These are phyloP conservation scores for Gymnocheta viridis DNA, from an alignment of 2,888 invertebrate genomes.

Conservation along the genomic window DNA sequence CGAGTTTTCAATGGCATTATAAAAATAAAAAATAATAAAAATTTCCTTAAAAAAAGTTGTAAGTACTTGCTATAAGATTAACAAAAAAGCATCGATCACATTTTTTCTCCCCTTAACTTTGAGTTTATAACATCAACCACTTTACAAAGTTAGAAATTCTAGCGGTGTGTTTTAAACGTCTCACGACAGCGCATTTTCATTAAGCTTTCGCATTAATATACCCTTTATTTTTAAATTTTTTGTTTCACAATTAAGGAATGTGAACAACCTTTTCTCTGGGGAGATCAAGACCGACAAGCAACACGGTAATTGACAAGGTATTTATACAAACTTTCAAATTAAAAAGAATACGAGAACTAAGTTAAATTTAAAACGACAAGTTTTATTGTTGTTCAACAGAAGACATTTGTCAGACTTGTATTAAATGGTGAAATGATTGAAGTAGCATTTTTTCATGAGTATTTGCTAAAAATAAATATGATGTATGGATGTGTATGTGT, in stretches of 20 bases:
- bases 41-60: not conserved
- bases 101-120: not conserved
- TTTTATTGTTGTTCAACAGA: too few species aligned
- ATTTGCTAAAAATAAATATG: too few species aligned
- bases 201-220: too few species aligned
- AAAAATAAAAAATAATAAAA: too few species aligned
- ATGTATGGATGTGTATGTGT: too few species aligned
- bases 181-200: too few species aligned
- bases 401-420: too few species aligned
- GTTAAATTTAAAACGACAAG: not conserved
- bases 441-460: too few species aligned
- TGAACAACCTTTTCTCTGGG: not conserved
- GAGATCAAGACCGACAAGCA: not conserved
- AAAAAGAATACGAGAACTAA: not conserved
- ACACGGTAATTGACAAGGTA: not conserved
- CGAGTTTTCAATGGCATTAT: too few species aligned
- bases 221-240: too few species aligned
- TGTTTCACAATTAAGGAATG: not conserved
- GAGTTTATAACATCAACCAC: not conserved
- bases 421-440: too few species aligned
- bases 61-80: too few species aligned
- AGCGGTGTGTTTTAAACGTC: not conserved
- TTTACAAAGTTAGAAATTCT: not conserved
- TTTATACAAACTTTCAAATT: not conserved
- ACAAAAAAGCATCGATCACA: not conserved